Percentiles rank a stretch among this genome's conserved stretches.
These are phyloP conservation scores for Priapulus caudatus DNA, from an alignment of 2,888 invertebrate genomes.

Conservation along the genomic window DNA sequence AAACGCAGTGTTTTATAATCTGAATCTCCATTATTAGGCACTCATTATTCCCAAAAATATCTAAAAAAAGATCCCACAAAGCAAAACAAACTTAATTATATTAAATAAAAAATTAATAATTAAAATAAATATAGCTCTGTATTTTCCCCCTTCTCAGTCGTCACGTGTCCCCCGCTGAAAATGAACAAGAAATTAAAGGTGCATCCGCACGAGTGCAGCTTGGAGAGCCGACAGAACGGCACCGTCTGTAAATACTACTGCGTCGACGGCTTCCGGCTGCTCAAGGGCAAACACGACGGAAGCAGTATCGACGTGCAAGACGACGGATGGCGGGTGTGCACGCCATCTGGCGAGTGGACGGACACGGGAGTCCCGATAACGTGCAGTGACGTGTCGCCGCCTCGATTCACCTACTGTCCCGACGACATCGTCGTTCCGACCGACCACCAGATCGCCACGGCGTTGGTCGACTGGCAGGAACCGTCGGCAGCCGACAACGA, in stretches of 20 bases:
- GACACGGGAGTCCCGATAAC: neutral
- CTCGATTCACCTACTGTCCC: neutral
- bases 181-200: neutral
- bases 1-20: too few relatives aligned
- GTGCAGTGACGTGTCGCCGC: neutral
- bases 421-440: neutral
- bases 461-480: neutral
- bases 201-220: neutral
- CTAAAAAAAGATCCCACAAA: too few relatives aligned
- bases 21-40: too few relatives aligned
- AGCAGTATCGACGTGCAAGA: neutral
- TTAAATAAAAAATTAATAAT: too few relatives aligned
- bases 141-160: too few relatives aligned
- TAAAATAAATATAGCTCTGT: too few relatives aligned
- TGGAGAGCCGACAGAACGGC: neutral
- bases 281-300: neutral
- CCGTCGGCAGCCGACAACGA: neutral
- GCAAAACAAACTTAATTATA: too few relatives aligned
- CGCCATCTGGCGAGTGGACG: neutral
- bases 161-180: neutral
- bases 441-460: neutral
- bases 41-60: too few relatives aligned
- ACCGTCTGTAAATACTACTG: neutral
- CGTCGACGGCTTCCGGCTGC: neutral
- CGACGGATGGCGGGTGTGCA: neutral